phyloP scores from a whole-genome alignment of 2,797 vertebrate genomes.

The Moxostoma hubbsi region DNA sequence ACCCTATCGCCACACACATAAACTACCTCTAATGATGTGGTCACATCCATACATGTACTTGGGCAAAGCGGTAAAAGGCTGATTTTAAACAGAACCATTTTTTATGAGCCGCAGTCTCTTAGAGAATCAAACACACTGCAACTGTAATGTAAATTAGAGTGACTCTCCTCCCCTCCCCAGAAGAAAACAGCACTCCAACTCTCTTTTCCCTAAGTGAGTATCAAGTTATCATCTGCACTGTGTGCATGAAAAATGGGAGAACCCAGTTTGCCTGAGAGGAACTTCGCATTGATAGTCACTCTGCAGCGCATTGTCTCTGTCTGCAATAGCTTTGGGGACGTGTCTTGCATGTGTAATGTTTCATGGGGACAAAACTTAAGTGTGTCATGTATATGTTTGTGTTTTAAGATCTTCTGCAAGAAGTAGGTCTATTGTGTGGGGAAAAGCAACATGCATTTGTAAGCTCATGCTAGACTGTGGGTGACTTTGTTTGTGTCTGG shows the following conservation, averaged over 20 bases:
- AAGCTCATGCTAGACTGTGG: not conserved
- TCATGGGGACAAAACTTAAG: not conserved
- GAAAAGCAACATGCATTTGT: not conserved
- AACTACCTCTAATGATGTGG: not conserved
- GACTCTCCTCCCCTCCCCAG: slow-evolving; percentile 17
- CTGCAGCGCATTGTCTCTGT: slow-evolving; percentile 2
- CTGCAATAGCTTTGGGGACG: not conserved
- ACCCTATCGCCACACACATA: not conserved
- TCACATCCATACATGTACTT: not conserved
- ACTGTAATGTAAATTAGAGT: slow-evolving; percentile 53
- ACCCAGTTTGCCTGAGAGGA: slow-evolving; percentile 34
- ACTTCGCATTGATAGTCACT: slow-evolving; percentile 11
- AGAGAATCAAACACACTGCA: slow-evolving; percentile 45
- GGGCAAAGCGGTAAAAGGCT: slow-evolving; percentile 18
- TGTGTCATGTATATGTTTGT: slow-evolving; percentile 4
- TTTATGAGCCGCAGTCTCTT: slow-evolving; percentile 43
- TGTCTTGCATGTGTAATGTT: slow-evolving; percentile 1
- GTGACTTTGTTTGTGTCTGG: not conserved
- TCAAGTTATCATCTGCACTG: slow-evolving; percentile 55
- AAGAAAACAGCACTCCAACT: slow-evolving; percentile 39
- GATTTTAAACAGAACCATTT: slow-evolving; percentile 33
- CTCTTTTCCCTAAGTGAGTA: slow-evolving; percentile 49
- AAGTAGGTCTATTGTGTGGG: not conserved
- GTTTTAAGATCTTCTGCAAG: too few relatives aligned
- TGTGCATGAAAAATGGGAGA: slow-evolving; percentile 40